Evolutionary conservation across 2,113 vertebrate species (phyloP).

Genomic region (Gambusia affinis): DNA sequence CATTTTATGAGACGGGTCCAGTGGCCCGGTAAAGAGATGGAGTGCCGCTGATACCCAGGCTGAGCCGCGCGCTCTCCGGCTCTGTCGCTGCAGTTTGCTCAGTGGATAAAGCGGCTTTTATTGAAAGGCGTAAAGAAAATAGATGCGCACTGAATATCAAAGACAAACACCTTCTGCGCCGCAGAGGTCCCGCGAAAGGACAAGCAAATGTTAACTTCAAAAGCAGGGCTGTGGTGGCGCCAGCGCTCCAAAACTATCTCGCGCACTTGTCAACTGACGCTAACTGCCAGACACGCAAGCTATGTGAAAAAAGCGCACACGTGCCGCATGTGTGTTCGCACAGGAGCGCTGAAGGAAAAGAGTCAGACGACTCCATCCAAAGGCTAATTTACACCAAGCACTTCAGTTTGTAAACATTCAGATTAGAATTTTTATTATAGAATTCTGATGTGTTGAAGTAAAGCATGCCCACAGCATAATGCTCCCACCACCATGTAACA

Average conservation of each 20-base stretch:
- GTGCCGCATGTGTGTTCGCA: constrained; percentile 15
- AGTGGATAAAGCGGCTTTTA: constrained; percentile 54
- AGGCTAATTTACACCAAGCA: neutral
- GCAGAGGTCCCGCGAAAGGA: constrained; percentile 13
- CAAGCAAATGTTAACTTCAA: constrained; percentile 9
- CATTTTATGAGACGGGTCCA: constrained; percentile 69
- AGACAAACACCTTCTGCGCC: constrained; percentile 17
- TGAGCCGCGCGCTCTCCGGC: constrained; percentile 34
- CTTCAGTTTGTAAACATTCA: too few species aligned
- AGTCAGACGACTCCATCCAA: neutral
- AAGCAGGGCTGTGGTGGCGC: constrained; percentile 6
- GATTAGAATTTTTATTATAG: too few species aligned
- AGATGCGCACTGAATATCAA: constrained; percentile 45
- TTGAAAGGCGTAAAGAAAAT: constrained; percentile 31
- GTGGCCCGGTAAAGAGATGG: constrained; percentile 63
- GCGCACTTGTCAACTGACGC: constrained; percentile 51
- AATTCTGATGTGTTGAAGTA: neutral
- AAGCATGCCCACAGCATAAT: neutral
- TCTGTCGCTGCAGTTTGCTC: constrained; percentile 60
- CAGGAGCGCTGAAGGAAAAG: neutral
- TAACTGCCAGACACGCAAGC: constrained; percentile 41
- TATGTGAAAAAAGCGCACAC: constrained; percentile 30
- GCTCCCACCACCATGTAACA: neutral
- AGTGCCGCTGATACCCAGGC: constrained; percentile 44
- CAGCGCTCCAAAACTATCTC: constrained; percentile 22